Evolutionary conservation across 2,113 vertebrate species (phyloP).

Genomic region (Prinia subflava): DNA sequence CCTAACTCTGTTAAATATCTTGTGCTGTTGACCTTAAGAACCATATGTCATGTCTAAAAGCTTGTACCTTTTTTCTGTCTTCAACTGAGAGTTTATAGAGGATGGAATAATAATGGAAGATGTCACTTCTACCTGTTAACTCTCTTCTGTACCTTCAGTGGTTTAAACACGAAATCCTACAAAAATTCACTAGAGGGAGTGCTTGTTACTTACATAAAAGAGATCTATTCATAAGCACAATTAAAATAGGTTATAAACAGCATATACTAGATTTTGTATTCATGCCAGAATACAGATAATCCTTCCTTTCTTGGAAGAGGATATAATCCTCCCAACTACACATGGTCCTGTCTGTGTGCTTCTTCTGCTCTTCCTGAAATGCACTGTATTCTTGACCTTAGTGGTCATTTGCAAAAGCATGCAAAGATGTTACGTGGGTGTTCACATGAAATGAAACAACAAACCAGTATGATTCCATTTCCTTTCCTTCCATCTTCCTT

Average conservation of each 20-base stretch:
- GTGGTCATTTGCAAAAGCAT: neutral
- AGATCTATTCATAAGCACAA: neutral
- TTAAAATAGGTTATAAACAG: neutral
- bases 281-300: neutral
- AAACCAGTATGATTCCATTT: neutral
- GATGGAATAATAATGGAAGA: neutral
- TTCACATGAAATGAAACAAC: neutral
- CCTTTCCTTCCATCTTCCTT: neutral
- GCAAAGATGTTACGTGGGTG: neutral
- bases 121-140: neutral
- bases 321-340: neutral
- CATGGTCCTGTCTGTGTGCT: neutral
- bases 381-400: neutral
- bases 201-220: neutral
- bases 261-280: neutral
- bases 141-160: neutral
- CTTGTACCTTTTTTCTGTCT: neutral
- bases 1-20: neutral
- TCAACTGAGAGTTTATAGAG: neutral
- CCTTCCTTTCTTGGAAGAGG: neutral
- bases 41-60: neutral
- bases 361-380: neutral
- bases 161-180: neutral
- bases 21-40: neutral
- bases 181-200: conserved; percentile 32